phyloP scores from a whole-genome alignment of 2,888 invertebrate genomes.

The Hofmannophila pseudospretella region DNA sequence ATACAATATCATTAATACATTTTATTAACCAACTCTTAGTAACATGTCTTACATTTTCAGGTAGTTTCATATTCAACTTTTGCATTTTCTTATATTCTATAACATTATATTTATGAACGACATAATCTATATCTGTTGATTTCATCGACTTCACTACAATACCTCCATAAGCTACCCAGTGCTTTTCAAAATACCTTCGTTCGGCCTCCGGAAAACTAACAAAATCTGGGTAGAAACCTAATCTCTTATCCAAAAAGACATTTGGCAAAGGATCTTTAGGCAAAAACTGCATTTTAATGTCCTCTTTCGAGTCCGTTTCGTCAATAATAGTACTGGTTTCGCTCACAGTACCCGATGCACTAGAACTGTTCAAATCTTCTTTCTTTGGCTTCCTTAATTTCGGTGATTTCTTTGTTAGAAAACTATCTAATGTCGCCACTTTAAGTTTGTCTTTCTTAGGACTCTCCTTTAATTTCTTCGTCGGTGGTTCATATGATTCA shows the following conservation, averaged over 20 bases:
- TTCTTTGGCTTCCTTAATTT: slow-evolving; percentile 6
- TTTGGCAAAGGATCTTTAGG: slow-evolving; percentile 59
- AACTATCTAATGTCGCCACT: slow-evolving; percentile 18
- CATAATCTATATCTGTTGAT: slow-evolving; percentile 47
- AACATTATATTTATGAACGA: slow-evolving; percentile 45
- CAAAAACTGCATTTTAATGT: slow-evolving; percentile 21
- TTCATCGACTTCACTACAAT: slow-evolving; percentile 54
- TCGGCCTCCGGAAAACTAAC: slow-evolving; percentile 58
- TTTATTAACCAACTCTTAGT: slow-evolving; percentile 56
- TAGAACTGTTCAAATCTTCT: slow-evolving; percentile 4
- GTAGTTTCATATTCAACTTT: slow-evolving; percentile 40
- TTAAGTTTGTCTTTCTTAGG: slow-evolving; percentile 24
- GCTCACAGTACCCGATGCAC: slow-evolving; percentile 4
- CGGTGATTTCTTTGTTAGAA: slow-evolving; percentile 13
- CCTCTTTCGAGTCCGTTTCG: slow-evolving; percentile 10
- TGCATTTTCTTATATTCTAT: slow-evolving; percentile 45
- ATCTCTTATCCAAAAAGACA: slow-evolving; percentile 42
- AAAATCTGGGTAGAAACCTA: slow-evolving; percentile 69
- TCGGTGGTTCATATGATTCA: slow-evolving; percentile 32
- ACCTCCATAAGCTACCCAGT: slow-evolving; percentile 82
- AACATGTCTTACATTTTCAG: slow-evolving; percentile 46
- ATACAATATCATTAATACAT: slow-evolving; percentile 50
- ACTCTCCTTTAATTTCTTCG: slow-evolving; percentile 45
- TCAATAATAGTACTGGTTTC: slow-evolving; percentile 14
- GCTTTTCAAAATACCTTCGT: slow-evolving; percentile 64